Conservation (phyloP, 2,797 vertebrate species). For the Xerus rutilus region DNA sequence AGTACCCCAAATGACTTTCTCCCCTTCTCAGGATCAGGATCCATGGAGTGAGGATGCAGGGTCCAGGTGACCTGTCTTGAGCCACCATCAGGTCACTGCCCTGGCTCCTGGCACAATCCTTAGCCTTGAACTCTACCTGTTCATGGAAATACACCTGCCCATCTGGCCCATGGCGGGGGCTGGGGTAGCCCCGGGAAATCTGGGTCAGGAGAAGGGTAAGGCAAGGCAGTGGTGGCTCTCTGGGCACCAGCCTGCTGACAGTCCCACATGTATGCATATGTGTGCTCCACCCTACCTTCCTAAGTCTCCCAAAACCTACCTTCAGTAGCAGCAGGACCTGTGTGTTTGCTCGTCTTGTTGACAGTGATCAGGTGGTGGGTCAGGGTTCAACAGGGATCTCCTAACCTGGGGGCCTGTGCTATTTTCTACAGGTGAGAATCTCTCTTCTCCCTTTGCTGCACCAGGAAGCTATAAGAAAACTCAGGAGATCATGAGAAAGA, state of each 20-base stretch:
- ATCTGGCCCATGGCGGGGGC: rapidly evolving
- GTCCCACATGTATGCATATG: neutral
- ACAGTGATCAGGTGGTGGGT: neutral
- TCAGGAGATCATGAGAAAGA: neutral
- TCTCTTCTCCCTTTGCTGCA: neutral
- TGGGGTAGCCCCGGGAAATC: neutral
- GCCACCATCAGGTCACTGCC: neutral
- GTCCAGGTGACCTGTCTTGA: neutral
- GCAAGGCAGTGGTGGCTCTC: neutral
- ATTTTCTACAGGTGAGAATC: too few species aligned
- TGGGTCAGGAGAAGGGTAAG: neutral
- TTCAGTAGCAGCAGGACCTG: neutral
- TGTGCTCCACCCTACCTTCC: neutral
- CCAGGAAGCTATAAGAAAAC: neutral
- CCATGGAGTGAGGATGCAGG: neutral
- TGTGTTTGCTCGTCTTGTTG: neutral
- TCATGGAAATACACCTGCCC: neutral
- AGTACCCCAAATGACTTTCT: neutral
- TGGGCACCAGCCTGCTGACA: neutral
- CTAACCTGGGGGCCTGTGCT: neutral
- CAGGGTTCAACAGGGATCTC: neutral
- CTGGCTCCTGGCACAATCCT: neutral
- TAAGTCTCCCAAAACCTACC: rapidly evolving
- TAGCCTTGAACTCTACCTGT: neutral
- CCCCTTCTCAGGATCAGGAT: neutral